Percentiles rank a stretch among this genome's conserved stretches.
phyloP scores from a whole-genome alignment of 2,113 vertebrate genomes.

The Cairina moschata region DNA sequence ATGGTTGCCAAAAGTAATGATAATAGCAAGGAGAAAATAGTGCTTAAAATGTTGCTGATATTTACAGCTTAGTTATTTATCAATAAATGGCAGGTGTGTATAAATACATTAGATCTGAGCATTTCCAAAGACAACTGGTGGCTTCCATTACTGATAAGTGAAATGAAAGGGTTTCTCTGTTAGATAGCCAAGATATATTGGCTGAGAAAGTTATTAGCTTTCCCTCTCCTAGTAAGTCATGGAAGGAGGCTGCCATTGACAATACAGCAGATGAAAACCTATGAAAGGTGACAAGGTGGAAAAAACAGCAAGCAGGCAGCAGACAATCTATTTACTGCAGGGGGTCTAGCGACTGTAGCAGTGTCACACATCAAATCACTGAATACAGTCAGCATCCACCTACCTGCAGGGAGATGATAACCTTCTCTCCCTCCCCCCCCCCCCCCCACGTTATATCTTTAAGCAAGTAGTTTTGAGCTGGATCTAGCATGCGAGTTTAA shows the following conservation, averaged over 20 bases:
- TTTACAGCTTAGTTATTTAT: background rate
- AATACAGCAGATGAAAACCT: conserved; percentile 5
- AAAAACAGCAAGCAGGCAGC: background rate
- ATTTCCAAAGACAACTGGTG: background rate
- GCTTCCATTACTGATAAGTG: background rate
- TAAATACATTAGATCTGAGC: background rate
- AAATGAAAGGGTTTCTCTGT: background rate
- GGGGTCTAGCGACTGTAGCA: background rate
- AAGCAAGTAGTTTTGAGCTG: background rate
- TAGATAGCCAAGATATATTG: background rate
- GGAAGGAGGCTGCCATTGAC: background rate
- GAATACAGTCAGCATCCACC: background rate
- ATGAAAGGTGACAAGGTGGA: conserved; percentile 24
- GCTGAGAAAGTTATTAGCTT: background rate
- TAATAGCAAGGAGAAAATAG: background rate
- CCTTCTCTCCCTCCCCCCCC: background rate
- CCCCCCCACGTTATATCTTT: background rate
- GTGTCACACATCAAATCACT: background rate
- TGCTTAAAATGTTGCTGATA: background rate
- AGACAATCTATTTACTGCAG: conserved; percentile 15
- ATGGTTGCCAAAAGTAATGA: background rate
- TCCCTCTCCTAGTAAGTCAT: background rate
- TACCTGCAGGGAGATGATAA: background rate
- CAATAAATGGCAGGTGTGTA: background rate
- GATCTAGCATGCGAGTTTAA: background rate